phyloP scores from a whole-genome alignment of 2,797 vertebrate species.

The Nyctalus aviator region DNA sequence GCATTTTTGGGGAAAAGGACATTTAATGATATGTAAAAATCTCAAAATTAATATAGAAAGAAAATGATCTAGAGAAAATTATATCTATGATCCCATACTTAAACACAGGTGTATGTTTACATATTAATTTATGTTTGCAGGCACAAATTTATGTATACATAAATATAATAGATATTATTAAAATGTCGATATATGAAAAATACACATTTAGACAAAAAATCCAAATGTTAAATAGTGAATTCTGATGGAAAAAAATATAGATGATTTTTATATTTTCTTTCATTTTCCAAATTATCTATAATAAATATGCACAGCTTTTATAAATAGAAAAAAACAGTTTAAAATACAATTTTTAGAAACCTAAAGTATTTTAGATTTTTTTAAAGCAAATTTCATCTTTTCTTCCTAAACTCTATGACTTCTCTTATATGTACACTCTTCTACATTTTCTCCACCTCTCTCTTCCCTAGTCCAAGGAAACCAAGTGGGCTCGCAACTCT shows the following conservation, averaged over 20 bases:
- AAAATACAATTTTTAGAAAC: neutral
- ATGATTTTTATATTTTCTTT: slow-evolving; percentile 23
- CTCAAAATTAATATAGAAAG: neutral
- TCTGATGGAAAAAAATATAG: neutral
- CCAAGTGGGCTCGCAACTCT: neutral
- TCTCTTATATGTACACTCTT: neutral
- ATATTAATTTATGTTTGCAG: neutral
- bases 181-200: neutral
- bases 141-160: neutral
- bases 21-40: slow-evolving; percentile 11
- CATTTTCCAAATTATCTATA: slow-evolving; percentile 37
- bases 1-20: neutral
- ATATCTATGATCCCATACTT: neutral
- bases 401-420: neutral
- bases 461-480: neutral
- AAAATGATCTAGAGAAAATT: slow-evolving; percentile 1
- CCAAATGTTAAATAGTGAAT: slow-evolving; percentile 22
- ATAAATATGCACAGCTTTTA: slow-evolving; percentile 5
- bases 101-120: neutral
- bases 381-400: slow-evolving; percentile 23
- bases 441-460: neutral
- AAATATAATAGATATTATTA: neutral
- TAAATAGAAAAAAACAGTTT: neutral
- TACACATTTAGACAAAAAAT: neutral
- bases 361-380: neutral